Conservation (phyloP, 2,888 invertebrate species). For the Tipula confusa region DNA sequence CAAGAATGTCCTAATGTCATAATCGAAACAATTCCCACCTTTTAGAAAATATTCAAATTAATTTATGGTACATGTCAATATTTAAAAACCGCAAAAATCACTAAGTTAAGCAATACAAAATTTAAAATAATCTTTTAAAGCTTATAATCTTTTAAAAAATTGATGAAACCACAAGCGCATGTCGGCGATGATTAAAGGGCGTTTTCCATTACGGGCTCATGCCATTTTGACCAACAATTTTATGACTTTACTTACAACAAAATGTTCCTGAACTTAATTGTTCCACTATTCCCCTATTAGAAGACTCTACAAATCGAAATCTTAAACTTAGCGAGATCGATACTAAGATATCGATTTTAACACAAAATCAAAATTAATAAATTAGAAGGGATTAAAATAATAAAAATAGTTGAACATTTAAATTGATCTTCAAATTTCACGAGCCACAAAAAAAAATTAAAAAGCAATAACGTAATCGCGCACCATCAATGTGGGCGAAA, state of each 20-base stretch:
- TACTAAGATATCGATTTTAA: not conserved
- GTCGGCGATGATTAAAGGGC: not conserved
- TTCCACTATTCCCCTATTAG: no score
- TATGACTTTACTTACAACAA: no score
- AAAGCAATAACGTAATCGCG: not conserved
- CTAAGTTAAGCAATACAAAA: not conserved
- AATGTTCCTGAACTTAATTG: no score
- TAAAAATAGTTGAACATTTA: not conserved
- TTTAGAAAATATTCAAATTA: no score
- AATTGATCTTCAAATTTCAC: not conserved
- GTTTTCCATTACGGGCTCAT: no score
- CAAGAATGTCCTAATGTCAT: no score
- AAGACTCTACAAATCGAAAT: no score
- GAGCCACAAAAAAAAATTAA: not conserved
- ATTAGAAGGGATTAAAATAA: not conserved
- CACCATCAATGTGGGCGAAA: not conserved
- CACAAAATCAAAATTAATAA: not conserved
- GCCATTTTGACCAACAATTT: no score
- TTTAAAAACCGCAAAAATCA: not conserved
- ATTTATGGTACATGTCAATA: not conserved
- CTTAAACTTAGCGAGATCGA: not conserved
- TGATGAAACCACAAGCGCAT: not conserved
- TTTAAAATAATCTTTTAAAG: not conserved
- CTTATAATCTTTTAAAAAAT: not conserved
- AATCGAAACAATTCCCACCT: no score